A percentile compares a stretch with the other conserved stretches of the same genome.
These are phyloP conservation scores for Mus caroli DNA, from an alignment of 2,797 vertebrate genomes.

Conservation along the genomic window DNA sequence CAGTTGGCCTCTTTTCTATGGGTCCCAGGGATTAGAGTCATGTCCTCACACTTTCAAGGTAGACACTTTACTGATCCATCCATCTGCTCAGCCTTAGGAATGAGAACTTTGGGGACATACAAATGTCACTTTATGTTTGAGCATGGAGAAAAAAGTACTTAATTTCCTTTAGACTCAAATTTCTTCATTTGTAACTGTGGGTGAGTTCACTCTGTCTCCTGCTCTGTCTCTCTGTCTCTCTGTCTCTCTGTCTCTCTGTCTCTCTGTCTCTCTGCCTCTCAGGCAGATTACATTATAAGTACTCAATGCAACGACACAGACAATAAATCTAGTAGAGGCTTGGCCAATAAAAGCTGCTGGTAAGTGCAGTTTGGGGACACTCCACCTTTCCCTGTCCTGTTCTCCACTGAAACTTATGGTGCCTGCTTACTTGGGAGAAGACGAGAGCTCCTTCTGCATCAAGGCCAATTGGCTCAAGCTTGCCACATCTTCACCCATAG, in stretches of 20 bases:
- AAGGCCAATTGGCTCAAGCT: not conserved
- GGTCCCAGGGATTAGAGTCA: not conserved
- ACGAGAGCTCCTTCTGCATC: fast-evolving
- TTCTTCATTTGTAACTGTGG: no score
- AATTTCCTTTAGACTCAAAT: not conserved
- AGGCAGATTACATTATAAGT: not conserved
- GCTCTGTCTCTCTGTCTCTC: not conserved
- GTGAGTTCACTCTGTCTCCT: not conserved
- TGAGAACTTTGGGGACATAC: not conserved
- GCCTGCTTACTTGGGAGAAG: fast-evolving
- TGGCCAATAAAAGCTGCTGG: no score
- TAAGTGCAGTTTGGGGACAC: not conserved
- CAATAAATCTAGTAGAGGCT: not conserved
- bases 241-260: not conserved
- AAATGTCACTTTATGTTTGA: not conserved
- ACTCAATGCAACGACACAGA: not conserved
- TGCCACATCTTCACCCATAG: no score
- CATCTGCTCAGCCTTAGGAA: not conserved
- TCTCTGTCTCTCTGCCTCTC: not conserved
- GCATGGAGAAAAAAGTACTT: not conserved
- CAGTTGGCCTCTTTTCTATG: not conserved
- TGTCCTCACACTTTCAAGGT: not conserved
- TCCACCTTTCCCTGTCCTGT: not conserved
- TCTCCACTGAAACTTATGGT: fast-evolving
- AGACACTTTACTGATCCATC: not conserved